Evolutionary conservation across 2,113 vertebrate species (phyloP).

Genomic region (Cynopterus brachyotis): DNA sequence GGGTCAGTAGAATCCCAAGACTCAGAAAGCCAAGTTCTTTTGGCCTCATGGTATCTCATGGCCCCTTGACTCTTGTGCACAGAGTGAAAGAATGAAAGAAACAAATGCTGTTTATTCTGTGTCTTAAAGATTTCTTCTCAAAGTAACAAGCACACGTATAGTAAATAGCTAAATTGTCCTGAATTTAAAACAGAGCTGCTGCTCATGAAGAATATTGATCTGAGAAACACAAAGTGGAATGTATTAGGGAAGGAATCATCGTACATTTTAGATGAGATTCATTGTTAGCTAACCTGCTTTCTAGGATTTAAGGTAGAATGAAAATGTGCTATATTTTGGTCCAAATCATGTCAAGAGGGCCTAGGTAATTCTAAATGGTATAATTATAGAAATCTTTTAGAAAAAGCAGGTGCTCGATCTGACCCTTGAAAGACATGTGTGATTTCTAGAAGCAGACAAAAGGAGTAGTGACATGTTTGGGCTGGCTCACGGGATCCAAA

Average conservation of each 20-base stretch:
- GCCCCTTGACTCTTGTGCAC: not conserved
- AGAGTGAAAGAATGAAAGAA: not conserved
- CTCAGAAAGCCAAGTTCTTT: not conserved
- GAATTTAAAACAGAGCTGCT: not conserved
- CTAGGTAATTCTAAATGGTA: not conserved
- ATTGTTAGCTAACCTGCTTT: not conserved
- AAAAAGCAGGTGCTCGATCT: not conserved
- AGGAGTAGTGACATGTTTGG: not conserved
- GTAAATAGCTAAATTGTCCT: not conserved
- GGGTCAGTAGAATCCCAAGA: not conserved
- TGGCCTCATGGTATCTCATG: not conserved
- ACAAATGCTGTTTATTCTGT: not conserved
- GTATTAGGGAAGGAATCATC: not conserved
- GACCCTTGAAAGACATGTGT: not conserved
- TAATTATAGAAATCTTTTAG: not conserved
- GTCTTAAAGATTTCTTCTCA: not conserved
- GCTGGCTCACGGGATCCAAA: not conserved
- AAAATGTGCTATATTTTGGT: not conserved
- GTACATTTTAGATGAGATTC: not conserved
- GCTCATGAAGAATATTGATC: not conserved
- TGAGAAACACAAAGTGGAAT: not conserved
- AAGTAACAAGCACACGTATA: not conserved
- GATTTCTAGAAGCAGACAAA: not conserved
- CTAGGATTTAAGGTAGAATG: not conserved
- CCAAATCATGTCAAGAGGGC: not conserved